Evolutionary conservation across 64 coral and sea anemone genomes (phyloP).

Genomic region (Porites lutea): DNA sequence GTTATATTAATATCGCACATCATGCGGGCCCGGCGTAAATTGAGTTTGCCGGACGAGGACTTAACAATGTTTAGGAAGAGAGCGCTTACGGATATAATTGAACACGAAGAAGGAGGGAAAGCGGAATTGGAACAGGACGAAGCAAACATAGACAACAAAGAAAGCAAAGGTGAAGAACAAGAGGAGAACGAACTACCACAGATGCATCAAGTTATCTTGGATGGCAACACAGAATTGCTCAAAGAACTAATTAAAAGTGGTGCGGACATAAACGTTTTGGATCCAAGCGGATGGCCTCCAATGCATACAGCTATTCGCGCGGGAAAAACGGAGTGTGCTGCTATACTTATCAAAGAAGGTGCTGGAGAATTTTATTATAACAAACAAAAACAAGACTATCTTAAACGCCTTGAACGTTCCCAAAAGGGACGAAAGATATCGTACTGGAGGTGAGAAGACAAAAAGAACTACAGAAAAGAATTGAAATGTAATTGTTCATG

Average conservation of each 20-base stretch:
- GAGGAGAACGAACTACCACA: slow-evolving; percentile 11
- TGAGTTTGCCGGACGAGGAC: slow-evolving; percentile 12
- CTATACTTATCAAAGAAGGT: slow-evolving; percentile 86
- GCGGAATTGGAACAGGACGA: neutral
- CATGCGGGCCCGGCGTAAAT: neutral
- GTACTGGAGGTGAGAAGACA: slow-evolving; percentile 78
- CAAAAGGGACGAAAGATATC: slow-evolving; percentile 65
- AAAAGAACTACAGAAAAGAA: neutral
- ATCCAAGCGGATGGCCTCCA: slow-evolving; percentile 84
- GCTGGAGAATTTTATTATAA: slow-evolving; percentile 91
- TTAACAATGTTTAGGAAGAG: slow-evolving; percentile 5
- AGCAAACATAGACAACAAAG: neutral
- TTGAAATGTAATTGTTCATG: neutral
- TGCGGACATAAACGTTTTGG: slow-evolving; percentile 84
- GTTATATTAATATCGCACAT: slow-evolving; percentile 8
- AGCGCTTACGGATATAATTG: neutral
- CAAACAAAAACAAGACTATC: slow-evolving; percentile 88
- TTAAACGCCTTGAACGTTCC: slow-evolving; percentile 66
- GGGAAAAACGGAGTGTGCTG: slow-evolving; percentile 78
- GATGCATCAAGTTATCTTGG: slow-evolving; percentile 80
- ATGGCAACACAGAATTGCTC: slow-evolving; percentile 66
- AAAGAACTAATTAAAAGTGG: slow-evolving; percentile 70
- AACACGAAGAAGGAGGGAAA: neutral
- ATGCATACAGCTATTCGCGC: slow-evolving; percentile 77
- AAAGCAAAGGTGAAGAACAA: neutral